These are phyloP conservation scores for Limnephilus lunatus DNA, from an alignment of 2,888 invertebrate species.

Conservation along the genomic window DNA sequence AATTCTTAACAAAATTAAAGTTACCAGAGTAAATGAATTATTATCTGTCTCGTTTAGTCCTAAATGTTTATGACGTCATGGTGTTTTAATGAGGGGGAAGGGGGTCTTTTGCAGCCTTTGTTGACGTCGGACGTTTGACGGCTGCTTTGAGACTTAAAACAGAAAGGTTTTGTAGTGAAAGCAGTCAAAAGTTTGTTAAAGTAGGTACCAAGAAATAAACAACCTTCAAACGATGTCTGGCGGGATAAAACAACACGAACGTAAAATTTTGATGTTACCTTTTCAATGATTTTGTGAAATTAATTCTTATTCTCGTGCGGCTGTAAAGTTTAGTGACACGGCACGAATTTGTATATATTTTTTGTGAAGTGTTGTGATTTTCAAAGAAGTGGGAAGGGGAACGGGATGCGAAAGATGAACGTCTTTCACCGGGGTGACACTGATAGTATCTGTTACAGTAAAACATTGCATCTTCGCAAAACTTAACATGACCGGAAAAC, in stretches of 20 bases:
- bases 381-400: too few relatives aligned
- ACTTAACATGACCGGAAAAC: too few relatives aligned
- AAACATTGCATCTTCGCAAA: too few relatives aligned
- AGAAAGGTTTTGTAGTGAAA: neutral
- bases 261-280: neutral
- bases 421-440: too few relatives aligned
- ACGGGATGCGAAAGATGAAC: too few relatives aligned
- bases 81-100: neutral
- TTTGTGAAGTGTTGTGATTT: neutral
- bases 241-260: neutral
- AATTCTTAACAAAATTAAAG: slow-evolving; percentile 6
- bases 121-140: neutral
- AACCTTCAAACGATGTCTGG: neutral
- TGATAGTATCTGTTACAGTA: too few relatives aligned
- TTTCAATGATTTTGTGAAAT: neutral
- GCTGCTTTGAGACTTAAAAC: neutral
- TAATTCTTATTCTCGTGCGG: neutral
- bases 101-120: neutral
- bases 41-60: neutral
- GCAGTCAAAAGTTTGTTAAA: neutral
- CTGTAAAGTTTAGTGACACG: neutral
- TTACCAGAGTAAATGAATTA: slow-evolving; percentile 15
- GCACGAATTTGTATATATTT: neutral
- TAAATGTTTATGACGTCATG: slow-evolving; percentile 31
- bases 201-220: neutral